Evolutionary conservation across 1,140 invertebrate genomes (phyloP), one percentile per base, ranked within the genome.

Genomic region (Lepeophtheirus salmonis): DNA sequence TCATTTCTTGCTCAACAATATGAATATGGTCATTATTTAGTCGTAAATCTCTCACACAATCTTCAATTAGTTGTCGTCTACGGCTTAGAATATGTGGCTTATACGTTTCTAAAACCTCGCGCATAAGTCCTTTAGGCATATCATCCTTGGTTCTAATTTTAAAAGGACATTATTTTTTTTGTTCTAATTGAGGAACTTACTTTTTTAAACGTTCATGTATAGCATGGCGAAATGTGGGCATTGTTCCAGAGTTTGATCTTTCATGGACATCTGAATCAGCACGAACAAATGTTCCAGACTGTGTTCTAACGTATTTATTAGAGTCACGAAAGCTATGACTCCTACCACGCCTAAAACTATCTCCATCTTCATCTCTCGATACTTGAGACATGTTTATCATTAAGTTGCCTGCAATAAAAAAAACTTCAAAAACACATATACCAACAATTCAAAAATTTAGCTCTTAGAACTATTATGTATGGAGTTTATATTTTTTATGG

Each of bases 81-180:
- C 57, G 23, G 20, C 23, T 59, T 12, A 59, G 26, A 16, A 59
- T 25, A 22, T 59, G 23, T 22, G 57, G 57, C 30, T 59, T 59
- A 22, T 59, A 59, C 12, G 57, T 59, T 22, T 59, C 57, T 22
- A 59, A 50, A 16, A 59, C 57, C 41, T 59, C 57, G 3, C 57
- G 26, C 57, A 59, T 59, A 14, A 59, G 30, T 2, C 57, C 57
- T 41, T 48, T n/a, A 17, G 57, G 57, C 26, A 59, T 14, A n/a
- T 59, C 30, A 59, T 59, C 57, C 23, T 41, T 59, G 30, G 57
- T 59, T 50, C n/a, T n/a, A n/a, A n/a, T n/a, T n/a, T n/a, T n/a
- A n/a, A n/a, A n/a, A n/a, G n/a, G n/a, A n/a, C n/a, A n/a, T n/a
- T n/a, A n/a, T n/a, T n/a, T n/a, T n/a, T n/a, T n/a, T n/a, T n/a